A percentile compares a stretch with the other conserved stretches of the same genome.
Evolutionary conservation across 2,113 vertebrate species (phyloP).

Genomic region (Oenanthe oenanthe): DNA sequence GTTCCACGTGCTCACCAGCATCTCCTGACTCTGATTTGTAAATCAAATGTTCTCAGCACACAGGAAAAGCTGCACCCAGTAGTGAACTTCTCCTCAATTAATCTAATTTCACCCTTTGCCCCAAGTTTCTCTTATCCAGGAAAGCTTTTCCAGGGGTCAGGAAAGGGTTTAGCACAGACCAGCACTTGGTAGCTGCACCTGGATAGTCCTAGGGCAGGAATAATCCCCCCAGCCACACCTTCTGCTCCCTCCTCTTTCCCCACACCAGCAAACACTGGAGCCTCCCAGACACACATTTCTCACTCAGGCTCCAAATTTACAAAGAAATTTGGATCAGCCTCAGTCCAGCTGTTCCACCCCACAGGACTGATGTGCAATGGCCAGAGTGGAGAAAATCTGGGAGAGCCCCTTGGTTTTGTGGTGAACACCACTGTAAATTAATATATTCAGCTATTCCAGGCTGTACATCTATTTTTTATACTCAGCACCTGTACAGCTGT

Average conservation of each 20-base stretch:
- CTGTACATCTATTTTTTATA: not conserved
- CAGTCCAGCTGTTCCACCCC: not conserved
- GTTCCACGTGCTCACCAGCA: not conserved
- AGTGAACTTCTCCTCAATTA: not conserved
- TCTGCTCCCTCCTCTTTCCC: not conserved
- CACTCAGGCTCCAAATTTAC: not conserved
- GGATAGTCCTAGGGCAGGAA: not conserved
- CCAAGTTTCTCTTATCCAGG: not conserved
- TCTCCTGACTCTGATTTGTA: rapidly evolving
- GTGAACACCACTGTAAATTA: not conserved
- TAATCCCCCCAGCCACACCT: not conserved
- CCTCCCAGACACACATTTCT: not conserved
- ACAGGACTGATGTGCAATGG: rapidly evolving
- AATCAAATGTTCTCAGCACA: rapidly evolving
- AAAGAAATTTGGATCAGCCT: not conserved
- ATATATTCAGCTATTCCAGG: not conserved
- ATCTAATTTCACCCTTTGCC: not conserved
- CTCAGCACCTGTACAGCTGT: too few species aligned
- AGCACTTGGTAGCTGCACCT: not conserved
- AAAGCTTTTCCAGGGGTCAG: not conserved
- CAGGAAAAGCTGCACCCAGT: rapidly evolving
- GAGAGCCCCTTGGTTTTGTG: not conserved
- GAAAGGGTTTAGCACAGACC: not conserved
- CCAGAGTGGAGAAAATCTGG: not conserved
- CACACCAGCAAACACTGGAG: not conserved